Conservation (phyloP, 2,113 vertebrate species). For the Gila orcuttii region DNA sequence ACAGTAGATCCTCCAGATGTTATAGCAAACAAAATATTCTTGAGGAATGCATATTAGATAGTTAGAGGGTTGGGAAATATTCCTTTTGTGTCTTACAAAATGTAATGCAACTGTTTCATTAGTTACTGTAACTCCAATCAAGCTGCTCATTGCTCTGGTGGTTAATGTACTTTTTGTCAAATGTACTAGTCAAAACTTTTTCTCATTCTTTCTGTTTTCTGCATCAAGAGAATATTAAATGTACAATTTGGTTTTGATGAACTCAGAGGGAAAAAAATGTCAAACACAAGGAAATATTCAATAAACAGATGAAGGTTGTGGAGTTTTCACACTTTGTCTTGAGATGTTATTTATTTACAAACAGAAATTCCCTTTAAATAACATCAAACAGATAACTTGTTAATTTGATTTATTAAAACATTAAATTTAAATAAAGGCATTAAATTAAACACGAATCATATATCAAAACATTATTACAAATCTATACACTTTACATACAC, state of each 20-base stretch:
- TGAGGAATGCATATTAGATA: neutral
- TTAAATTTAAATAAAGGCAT: slow-evolving; percentile 42
- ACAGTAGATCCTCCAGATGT: neutral
- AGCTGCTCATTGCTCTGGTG: slow-evolving; percentile 43
- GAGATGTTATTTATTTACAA: no score
- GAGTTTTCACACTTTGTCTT: neutral
- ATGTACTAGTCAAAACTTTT: slow-evolving; percentile 46
- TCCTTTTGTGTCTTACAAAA: slow-evolving; percentile 20
- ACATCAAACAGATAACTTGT: neutral
- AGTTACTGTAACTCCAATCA: slow-evolving; percentile 11
- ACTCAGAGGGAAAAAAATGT: slow-evolving; percentile 66
- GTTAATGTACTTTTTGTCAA: slow-evolving; percentile 51
- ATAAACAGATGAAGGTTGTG: slow-evolving; percentile 68
- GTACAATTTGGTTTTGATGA: slow-evolving; percentile 71
- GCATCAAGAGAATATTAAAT: slow-evolving; percentile 69
- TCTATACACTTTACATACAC: slow-evolving; percentile 30
- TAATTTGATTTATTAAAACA: slow-evolving; percentile 51
- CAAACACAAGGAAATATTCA: slow-evolving; percentile 73
- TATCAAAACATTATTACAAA: slow-evolving; percentile 41
- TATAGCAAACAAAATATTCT: slow-evolving; percentile 18
- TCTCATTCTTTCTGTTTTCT: slow-evolving; percentile 49
- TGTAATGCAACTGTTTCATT: slow-evolving; percentile 38
- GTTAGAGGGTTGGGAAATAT: slow-evolving; percentile 31
- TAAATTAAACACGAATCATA: neutral
- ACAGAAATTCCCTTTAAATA: neutral